phyloP scores from a whole-genome alignment of 1,140 invertebrate genomes.

The Halictus rubicundus region DNA sequence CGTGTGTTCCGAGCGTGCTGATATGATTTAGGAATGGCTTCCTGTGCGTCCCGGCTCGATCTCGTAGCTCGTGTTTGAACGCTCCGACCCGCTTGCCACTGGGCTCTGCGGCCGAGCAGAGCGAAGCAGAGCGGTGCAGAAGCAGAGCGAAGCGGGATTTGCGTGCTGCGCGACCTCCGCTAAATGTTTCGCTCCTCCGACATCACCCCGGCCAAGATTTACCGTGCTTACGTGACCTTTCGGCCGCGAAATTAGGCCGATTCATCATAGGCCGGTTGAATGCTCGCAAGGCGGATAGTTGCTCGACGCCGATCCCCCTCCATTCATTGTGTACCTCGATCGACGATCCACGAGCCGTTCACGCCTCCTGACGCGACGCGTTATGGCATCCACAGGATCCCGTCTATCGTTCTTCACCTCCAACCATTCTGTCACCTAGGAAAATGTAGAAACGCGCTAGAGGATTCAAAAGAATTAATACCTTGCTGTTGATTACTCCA shows the following conservation, averaged over 20 bases:
- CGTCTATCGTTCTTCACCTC: constrained; percentile 15
- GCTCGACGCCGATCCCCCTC: constrained; percentile 4
- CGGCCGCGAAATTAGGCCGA: constrained; percentile 75
- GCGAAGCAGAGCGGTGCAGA: background rate
- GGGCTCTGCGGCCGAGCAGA: too few species aligned
- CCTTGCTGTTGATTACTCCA: too few species aligned
- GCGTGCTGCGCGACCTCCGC: constrained; percentile 44
- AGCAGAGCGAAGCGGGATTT: constrained; percentile 37
- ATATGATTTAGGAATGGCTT: constrained; percentile 75
- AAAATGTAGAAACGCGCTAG: too few species aligned
- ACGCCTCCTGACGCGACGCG: background rate
- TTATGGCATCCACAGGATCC: background rate
- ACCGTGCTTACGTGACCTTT: constrained; percentile 72
- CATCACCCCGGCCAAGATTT: constrained; percentile 68
- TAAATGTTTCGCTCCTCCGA: constrained; percentile 63
- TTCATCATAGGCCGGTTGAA: constrained; percentile 69
- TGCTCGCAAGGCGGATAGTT: constrained; percentile 26
- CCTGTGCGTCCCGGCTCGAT: constrained; percentile 32
- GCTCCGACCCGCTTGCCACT: background rate
- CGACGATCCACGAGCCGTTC: constrained; percentile 8
- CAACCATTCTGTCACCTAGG: background rate
- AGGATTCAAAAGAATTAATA: too few species aligned
- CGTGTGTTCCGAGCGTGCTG: constrained; percentile 69
- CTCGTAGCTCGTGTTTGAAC: background rate
- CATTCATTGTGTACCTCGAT: constrained; percentile 46